Conservation (phyloP, 2,888 invertebrate genomes). For the Dryadula phaetusa region DNA sequence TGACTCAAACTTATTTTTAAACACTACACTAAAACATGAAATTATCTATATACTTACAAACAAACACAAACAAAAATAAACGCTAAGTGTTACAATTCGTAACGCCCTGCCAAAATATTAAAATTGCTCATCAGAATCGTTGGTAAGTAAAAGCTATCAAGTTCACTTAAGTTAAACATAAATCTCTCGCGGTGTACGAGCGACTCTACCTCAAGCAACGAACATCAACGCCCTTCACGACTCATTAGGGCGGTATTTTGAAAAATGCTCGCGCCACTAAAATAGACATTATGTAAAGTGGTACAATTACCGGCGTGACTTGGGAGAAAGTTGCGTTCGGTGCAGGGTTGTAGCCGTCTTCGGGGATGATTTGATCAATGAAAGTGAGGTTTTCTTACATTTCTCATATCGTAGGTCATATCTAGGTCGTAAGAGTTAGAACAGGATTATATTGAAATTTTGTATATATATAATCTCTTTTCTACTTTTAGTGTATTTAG, state of each 20-base stretch:
- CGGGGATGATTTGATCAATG: background rate
- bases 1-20: too few species aligned
- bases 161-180: constrained; percentile 69
- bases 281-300: constrained; percentile 84
- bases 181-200: constrained; percentile 64
- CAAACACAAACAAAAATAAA: background rate
- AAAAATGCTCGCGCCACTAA: constrained; percentile 77
- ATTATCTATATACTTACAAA: background rate
- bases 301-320: constrained; percentile 77
- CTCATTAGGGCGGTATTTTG: constrained; percentile 74
- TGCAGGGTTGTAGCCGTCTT: constrained; percentile 41
- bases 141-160: constrained; percentile 57
- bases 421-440: too few species aligned
- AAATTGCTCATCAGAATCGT: constrained; percentile 42
- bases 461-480: too few species aligned
- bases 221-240: constrained; percentile 73
- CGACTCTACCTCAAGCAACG: constrained; percentile 65
- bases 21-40: background rate
- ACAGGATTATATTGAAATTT: too few species aligned
- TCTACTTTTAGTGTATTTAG: too few species aligned
- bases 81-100: constrained; percentile 14
- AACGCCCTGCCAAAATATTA: constrained; percentile 26
- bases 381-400: background rate
- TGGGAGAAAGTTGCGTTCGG: constrained; percentile 62
- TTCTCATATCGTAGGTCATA: too few species aligned